phyloP scores from a whole-genome alignment of 2,797 vertebrate species.

The Melanotaenia nigrans region DNA sequence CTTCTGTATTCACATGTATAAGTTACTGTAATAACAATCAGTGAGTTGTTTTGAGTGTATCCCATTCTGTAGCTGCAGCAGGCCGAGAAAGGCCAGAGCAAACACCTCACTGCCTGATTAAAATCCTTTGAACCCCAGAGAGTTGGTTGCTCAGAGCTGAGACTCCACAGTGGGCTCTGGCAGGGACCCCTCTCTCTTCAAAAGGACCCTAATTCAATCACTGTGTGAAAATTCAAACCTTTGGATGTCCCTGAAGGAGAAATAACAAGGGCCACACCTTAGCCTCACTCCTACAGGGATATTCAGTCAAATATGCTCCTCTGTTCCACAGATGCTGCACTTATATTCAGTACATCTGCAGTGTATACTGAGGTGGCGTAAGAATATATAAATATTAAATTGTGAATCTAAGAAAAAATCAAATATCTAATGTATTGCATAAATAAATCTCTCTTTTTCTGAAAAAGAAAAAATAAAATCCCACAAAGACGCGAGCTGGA shows the following conservation, averaged over 20 bases:
- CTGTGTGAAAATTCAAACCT: slow-evolving; percentile 82
- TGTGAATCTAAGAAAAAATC: not conserved
- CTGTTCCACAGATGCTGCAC: slow-evolving; percentile 13
- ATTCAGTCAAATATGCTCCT: slow-evolving; percentile 24
- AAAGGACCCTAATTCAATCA: slow-evolving; percentile 80
- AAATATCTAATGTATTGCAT: too few species aligned
- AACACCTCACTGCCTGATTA: slow-evolving; percentile 69
- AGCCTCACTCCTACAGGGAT: slow-evolving; percentile 36
- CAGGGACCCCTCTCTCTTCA: slow-evolving; percentile 65
- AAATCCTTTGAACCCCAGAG: slow-evolving; percentile 68
- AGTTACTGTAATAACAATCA: slow-evolving; percentile 76
- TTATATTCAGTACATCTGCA: not conserved
- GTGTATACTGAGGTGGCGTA: not conserved
- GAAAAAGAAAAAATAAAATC: too few species aligned
- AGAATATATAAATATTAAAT: not conserved
- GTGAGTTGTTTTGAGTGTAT: slow-evolving; percentile 65
- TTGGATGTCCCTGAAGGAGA: slow-evolving; percentile 69
- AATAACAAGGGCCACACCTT: slow-evolving; percentile 61
- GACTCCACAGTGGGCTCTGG: slow-evolving; percentile 61
- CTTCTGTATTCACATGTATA: slow-evolving; percentile 53
- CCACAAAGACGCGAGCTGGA: not conserved
- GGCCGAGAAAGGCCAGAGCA: slow-evolving; percentile 63
- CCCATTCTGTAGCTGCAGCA: slow-evolving; percentile 66
- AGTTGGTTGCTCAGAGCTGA: slow-evolving; percentile 45
- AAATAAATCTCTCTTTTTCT: not conserved